Evolutionary conservation across 2,113 vertebrate genomes (phyloP).

Genomic region (Terrapene triunguis): DNA sequence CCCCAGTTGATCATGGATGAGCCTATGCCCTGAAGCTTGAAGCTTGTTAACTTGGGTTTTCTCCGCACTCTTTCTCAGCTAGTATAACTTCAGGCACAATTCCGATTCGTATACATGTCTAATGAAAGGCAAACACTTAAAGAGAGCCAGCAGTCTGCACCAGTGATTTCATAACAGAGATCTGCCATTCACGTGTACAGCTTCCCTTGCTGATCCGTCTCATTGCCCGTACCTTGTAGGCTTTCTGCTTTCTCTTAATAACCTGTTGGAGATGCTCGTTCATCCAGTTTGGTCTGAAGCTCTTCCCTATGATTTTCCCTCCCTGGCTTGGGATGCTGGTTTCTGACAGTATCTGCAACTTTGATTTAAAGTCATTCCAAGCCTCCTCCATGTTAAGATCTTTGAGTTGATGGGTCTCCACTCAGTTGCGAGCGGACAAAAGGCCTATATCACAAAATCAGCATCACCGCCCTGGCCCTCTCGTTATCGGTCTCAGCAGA

Average conservation of each 20-base stretch:
- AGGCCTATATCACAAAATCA: too few species aligned
- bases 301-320: neutral
- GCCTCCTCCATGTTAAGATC: neutral
- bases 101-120: constrained; percentile 11
- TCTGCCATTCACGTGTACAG: neutral
- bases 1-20: neutral
- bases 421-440: too few species aligned
- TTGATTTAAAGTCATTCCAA: neutral
- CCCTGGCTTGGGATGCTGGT: neutral
- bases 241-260: neutral
- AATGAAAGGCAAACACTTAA: constrained; percentile 9
- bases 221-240: neutral
- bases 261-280: neutral
- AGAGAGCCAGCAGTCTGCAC: neutral
- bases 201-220: neutral
- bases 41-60: neutral
- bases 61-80: neutral
- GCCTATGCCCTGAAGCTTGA: neutral
- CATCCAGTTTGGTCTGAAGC: neutral
- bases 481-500: too few species aligned
- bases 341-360: neutral
- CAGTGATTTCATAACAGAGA: neutral
- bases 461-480: neutral
- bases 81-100: neutral
- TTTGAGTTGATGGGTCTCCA: too few species aligned